Base-by-base conservation (phyloP, 2,888 invertebrate species). In the Exocentrus adspersus region DNA sequence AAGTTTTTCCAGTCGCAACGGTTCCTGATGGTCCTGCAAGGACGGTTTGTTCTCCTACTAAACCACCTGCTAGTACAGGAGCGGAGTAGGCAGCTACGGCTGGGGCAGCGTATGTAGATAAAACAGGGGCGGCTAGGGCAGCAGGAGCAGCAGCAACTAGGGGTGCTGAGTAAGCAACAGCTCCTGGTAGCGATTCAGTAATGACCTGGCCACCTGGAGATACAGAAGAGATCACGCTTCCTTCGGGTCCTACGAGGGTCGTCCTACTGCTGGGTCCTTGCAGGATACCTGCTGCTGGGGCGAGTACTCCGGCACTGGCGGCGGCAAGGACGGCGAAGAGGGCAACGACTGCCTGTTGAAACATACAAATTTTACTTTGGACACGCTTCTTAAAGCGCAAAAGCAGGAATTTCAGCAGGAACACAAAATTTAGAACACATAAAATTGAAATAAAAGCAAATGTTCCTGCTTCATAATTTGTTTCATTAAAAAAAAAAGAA, bases 251-350 rank as follows among this genome's bases (percentile, higher is more conserved):
- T 19, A 75, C 70, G 5, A 77, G 61, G 16, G 75, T 76, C 12
- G 75, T 68, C 52, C 71, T 75, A 46, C 70, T 67, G 70, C 77
- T 77, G 5, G 77, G 77, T 64, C 77, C 77, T 68, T 77, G 78
- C 20, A 78, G 62, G 37, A 78, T 67, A 30, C 67, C 66, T 1
- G 73, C 71, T 9, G 76, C 72, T 16, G 70, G 71, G 17, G 61
- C 62, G 7, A 65, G 28, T 9, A 57, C 12, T 48, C 57, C 60
- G 24, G 67, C 76, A 42, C 72, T 70, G 60, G 75, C 70, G 28
- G 68, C 70, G 43, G 75, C 76, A 66, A 77, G 65, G 64, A 72
- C 69, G 59, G 73, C 77, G 56, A 76, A 70, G 60, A 76, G 67
- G 46, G 74, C 69, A 54, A 76, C 61, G 60, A 74, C 43, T 45